phyloP scores from a whole-genome alignment of 2,888 invertebrate species.

The Heliconius sara region DNA sequence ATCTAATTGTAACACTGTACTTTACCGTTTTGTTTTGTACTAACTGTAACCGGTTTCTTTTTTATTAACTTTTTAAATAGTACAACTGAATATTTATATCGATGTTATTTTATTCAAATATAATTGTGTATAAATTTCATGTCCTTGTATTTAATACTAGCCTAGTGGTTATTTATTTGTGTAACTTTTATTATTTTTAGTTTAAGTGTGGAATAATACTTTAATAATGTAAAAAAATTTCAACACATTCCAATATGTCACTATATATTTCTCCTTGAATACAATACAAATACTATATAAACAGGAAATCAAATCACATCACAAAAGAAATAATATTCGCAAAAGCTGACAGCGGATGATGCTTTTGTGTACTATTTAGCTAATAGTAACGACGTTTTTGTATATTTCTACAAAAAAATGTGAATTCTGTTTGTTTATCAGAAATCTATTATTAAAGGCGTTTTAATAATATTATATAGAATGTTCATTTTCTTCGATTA shows the following conservation, averaged over 20 bases:
- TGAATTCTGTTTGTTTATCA: not conserved
- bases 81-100: no score
- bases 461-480: not conserved
- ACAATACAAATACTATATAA: not conserved
- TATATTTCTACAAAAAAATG: not conserved
- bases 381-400: not conserved
- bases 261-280: not conserved
- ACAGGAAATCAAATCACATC: not conserved
- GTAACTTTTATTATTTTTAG: not conserved
- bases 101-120: no score
- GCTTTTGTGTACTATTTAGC: conserved; percentile 32
- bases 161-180: no score
- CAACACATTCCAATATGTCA: not conserved
- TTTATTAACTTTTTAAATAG: not conserved
- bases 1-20: not conserved
- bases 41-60: not conserved
- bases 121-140: no score
- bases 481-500: not conserved
- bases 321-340: conserved; percentile 7
- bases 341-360: conserved; percentile 36
- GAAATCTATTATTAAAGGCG: not conserved
- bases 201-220: no score
- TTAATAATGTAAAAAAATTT: not conserved
- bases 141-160: no score
- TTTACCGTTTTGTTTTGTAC: not conserved